A percentile compares a stretch with the other conserved stretches of the same genome.
These are phyloP conservation scores for Mellilla xanthometata DNA, from an alignment of 2,888 invertebrate species.

Conservation along the genomic window DNA sequence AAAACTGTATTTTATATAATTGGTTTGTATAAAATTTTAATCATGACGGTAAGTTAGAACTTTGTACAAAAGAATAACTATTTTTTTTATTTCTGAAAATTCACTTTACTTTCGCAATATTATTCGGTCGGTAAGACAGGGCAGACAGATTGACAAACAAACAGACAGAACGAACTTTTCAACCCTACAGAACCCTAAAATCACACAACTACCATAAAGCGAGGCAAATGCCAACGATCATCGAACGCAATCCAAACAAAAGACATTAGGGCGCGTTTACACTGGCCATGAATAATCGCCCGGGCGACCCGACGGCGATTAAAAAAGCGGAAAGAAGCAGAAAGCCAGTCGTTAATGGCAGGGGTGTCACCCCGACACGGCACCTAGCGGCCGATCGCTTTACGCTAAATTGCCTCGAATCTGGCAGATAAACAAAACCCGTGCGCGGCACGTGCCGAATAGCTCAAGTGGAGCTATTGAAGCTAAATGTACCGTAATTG, in stretches of 20 bases:
- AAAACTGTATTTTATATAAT: too few species aligned
- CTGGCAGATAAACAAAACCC: slow-evolving; percentile 68
- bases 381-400: slow-evolving; percentile 61
- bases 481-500: slow-evolving; percentile 75
- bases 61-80: too few species aligned
- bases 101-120: too few species aligned
- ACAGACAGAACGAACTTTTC: too few species aligned
- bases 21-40: too few species aligned
- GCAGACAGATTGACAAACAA: too few species aligned
- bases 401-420: slow-evolving; percentile 72
- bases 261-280: slow-evolving; percentile 53
- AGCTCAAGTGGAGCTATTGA: slow-evolving; percentile 57
- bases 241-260: slow-evolving; percentile 37
- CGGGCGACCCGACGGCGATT: slow-evolving; percentile 57
- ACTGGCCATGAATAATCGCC: slow-evolving; percentile 59
- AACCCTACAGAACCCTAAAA: slow-evolving; percentile 20
- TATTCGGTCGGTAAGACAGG: too few species aligned
- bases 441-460: slow-evolving; percentile 60
- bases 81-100: too few species aligned
- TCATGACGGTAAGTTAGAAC: too few species aligned
- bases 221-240: slow-evolving; percentile 65
- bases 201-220: slow-evolving; percentile 46
- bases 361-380: slow-evolving; percentile 58
- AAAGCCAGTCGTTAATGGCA: slow-evolving; percentile 36
- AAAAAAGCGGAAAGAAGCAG: slow-evolving; percentile 57